Conservation (phyloP, 2,113 vertebrate genomes). For the Chamaetylas fuelleborni region DNA sequence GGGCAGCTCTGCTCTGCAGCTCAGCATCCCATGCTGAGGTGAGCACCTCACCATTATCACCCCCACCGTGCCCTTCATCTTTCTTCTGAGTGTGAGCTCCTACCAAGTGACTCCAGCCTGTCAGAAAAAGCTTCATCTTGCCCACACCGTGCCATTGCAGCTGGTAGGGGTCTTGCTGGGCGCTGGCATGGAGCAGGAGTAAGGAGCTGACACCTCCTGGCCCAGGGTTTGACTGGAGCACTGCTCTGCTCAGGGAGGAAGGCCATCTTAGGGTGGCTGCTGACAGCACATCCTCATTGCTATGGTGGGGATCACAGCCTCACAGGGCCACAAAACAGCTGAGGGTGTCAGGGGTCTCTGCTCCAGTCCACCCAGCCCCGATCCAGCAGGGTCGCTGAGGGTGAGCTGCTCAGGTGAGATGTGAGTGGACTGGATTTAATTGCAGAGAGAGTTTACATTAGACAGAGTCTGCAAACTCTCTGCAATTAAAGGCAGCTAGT, state of each 20-base stretch:
- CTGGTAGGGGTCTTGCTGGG: background rate
- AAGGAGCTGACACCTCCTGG: background rate
- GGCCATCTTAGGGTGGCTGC: background rate
- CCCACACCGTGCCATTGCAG: background rate
- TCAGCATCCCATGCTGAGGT: accelerated
- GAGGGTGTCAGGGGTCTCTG: background rate
- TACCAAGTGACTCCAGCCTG: background rate
- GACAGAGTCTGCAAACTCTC: background rate
- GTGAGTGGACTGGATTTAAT: background rate
- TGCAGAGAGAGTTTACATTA: background rate
- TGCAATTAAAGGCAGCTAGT: background rate
- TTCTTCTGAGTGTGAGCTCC: background rate
- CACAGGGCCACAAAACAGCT: background rate
- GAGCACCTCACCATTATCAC: background rate
- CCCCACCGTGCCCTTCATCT: background rate
- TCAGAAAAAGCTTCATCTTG: background rate
- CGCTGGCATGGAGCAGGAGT: background rate
- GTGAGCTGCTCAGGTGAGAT: background rate
- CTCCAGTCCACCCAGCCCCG: background rate
- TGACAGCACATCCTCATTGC: background rate
- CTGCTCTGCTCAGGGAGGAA: accelerated
- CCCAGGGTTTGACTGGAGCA: background rate
- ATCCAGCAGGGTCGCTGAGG: background rate
- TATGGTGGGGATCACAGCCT: background rate
- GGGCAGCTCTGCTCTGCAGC: background rate